Percentiles rank a stretch among this genome's conserved stretches.
These are phyloP conservation scores for Chloroceryle inda DNA, from an alignment of 2,797 vertebrate genomes.

Conservation along the genomic window DNA sequence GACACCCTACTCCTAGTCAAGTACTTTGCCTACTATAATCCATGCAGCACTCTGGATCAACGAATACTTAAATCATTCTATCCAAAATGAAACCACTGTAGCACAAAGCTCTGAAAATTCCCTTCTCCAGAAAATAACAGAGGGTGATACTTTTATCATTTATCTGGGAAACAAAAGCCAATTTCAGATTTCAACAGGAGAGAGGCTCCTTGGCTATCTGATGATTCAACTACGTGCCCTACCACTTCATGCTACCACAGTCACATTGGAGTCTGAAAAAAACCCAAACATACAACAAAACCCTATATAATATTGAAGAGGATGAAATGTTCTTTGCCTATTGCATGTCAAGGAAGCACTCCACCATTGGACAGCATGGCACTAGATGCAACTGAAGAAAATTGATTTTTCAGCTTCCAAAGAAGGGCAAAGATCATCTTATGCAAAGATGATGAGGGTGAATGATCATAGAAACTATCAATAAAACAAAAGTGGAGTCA, in stretches of 20 bases:
- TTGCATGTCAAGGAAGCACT: neutral
- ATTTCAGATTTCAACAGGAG: neutral
- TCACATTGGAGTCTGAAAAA: neutral
- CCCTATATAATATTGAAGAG: neutral
- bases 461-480: neutral
- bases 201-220: neutral
- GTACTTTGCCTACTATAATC: neutral
- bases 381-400: neutral
- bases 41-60: neutral
- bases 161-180: neutral
- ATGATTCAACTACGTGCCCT: neutral
- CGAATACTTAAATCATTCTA: neutral
- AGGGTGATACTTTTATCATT: neutral
- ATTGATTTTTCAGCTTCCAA: neutral
- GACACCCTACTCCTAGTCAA: neutral
- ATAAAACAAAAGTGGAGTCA: constrained; percentile 11
- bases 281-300: neutral
- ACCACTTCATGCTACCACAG: neutral
- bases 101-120: neutral
- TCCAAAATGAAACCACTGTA: neutral
- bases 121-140: neutral
- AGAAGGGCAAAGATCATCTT: neutral
- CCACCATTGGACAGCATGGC: neutral
- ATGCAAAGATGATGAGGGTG: neutral
- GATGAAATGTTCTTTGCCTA: neutral